A percentile compares a stretch with the other conserved stretches of the same genome.
Evolutionary conservation across 2,888 invertebrate genomes (phyloP).

Genomic region (Coelinius sp.): DNA sequence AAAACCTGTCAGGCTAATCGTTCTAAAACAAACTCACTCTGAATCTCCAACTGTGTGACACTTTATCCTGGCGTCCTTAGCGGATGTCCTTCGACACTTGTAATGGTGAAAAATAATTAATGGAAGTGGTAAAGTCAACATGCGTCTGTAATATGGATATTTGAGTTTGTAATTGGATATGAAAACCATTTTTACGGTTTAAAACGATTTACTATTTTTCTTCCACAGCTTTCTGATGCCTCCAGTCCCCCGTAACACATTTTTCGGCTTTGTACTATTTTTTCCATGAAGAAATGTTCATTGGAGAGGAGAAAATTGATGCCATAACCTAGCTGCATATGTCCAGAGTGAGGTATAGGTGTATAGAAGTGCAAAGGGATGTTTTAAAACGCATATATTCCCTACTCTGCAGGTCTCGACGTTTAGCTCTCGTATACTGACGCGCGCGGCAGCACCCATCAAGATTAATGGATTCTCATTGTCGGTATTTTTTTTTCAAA

Average conservation of each 20-base stretch:
- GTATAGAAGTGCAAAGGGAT: slow-evolving; percentile 67
- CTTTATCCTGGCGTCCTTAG: slow-evolving; percentile 2
- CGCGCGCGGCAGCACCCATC: slow-evolving; percentile 55
- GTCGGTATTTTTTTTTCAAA: slow-evolving; percentile 70
- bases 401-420: slow-evolving; percentile 6
- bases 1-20: slow-evolving; percentile 51
- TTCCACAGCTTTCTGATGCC: neutral
- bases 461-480: slow-evolving; percentile 71
- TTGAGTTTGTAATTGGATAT: slow-evolving; percentile 17
- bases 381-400: slow-evolving; percentile 48
- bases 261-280: neutral
- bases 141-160: neutral
- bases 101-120: slow-evolving; percentile 26
- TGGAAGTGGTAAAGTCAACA: slow-evolving; percentile 15
- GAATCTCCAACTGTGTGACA: slow-evolving; percentile 21
- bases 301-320: neutral
- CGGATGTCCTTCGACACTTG: slow-evolving; percentile 21
- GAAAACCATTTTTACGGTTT: slow-evolving; percentile 24
- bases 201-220: neutral
- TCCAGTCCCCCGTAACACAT: neutral
- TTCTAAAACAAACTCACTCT: slow-evolving; percentile 34
- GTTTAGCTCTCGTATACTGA: slow-evolving; percentile 37
- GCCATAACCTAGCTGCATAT: slow-evolving; percentile 1
- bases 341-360: slow-evolving; percentile 27
- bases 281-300: neutral